These are phyloP conservation scores for Haliclystus octoradiatus DNA, from an alignment of 30 jellyfish, hydroid and myxozoan genomes.

Conservation along the genomic window DNA sequence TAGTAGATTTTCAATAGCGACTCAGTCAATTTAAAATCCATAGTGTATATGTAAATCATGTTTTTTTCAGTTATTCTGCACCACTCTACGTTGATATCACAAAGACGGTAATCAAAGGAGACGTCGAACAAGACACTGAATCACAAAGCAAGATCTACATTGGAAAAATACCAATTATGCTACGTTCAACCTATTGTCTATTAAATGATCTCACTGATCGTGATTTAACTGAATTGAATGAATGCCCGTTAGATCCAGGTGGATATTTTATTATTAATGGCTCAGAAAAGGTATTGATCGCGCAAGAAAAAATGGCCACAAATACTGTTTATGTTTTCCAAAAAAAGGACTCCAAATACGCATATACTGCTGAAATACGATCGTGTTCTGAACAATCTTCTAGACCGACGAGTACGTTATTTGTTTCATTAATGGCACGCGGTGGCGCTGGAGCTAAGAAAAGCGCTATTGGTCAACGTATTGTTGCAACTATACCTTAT, in stretches of 20 bases:
- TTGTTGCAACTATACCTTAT: constrained; percentile 95
- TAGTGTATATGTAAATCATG: not conserved
- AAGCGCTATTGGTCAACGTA: constrained; percentile 96
- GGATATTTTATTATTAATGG: constrained; percentile 99
- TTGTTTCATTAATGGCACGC: constrained; percentile 88
- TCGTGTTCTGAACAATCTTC: constrained; percentile 93
- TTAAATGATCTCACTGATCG: constrained; percentile 86
- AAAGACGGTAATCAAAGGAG: constrained; percentile 71
- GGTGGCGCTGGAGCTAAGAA: constrained; percentile 90
- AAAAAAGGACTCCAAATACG: constrained; percentile 94
- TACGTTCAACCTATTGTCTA: constrained; percentile 92
- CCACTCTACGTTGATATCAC: constrained; percentile 95
- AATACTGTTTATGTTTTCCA: constrained; percentile 96
- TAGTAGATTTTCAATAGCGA: no score
- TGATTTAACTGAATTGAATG: constrained; percentile 92
- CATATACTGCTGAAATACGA: constrained; percentile 92
- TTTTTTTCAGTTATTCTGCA: constrained; percentile 74
- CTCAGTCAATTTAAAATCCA: no score
- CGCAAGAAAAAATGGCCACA: constrained; percentile 99
- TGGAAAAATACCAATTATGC: constrained; percentile 99
- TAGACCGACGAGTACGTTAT: constrained; percentile 96
- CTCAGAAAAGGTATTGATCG: constrained; percentile 97
- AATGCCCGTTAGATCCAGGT: constrained; percentile 99
- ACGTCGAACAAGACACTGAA: constrained; percentile 88
- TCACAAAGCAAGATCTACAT: constrained; percentile 76